Conservation (phyloP, 2,888 invertebrate species). For the Dascillus cervinus region DNA sequence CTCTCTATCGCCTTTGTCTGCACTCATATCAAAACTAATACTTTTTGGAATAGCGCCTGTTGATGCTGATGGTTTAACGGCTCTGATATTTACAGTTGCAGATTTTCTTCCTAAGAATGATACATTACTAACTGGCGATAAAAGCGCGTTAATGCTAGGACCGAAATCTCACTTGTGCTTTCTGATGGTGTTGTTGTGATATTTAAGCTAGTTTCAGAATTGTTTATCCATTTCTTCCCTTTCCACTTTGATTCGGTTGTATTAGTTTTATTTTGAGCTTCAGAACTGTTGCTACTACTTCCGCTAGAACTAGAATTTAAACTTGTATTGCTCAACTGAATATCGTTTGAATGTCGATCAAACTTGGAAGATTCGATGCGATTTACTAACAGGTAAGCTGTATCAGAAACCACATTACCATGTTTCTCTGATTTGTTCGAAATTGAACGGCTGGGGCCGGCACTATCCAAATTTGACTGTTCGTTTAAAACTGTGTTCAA, state of each 20-base stretch:
- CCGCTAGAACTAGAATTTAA: constrained; percentile 47
- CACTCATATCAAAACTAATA: constrained; percentile 85
- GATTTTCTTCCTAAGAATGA: constrained; percentile 10
- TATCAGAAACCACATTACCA: too few species aligned
- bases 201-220: constrained; percentile 36
- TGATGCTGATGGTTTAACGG: constrained; percentile 47
- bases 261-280: constrained; percentile 32
- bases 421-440: too few species aligned
- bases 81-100: constrained; percentile 17
- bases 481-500: too few species aligned
- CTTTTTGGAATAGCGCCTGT: constrained; percentile 87
- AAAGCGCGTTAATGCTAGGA: constrained; percentile 29
- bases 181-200: constrained; percentile 36
- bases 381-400: too few species aligned
- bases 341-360: constrained; percentile 33
- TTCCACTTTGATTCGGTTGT: constrained; percentile 29
- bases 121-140: constrained; percentile 15
- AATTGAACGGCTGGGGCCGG: too few species aligned
- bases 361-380: constrained; percentile 15
- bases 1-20: constrained; percentile 67
- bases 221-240: constrained; percentile 35
- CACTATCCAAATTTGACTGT: too few species aligned
- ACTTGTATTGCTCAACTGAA: constrained; percentile 49
- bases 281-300: constrained; percentile 45
- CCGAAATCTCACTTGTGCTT: constrained; percentile 34